phyloP scores from a whole-genome alignment of 2,888 invertebrate species.

The Eretmocerus hayati region DNA sequence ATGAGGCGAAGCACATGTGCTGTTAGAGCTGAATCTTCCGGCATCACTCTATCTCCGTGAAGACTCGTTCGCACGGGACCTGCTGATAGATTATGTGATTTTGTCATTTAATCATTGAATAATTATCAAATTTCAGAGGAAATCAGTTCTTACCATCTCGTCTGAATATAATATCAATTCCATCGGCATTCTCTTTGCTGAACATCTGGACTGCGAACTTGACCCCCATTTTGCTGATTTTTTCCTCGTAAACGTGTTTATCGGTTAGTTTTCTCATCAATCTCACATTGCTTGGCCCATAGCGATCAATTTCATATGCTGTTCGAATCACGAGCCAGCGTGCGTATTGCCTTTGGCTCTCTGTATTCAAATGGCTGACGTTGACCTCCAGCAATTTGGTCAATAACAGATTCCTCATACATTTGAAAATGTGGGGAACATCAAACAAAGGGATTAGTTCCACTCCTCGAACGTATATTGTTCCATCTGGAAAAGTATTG shows the following conservation, averaged over 20 bases:
- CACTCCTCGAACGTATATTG: constrained; percentile 7
- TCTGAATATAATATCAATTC: not conserved
- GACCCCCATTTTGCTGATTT: constrained; percentile 3
- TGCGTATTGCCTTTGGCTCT: not conserved
- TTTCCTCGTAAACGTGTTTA: constrained; percentile 3
- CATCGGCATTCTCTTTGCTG: not conserved
- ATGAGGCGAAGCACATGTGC: not conserved
- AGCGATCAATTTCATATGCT: not conserved
- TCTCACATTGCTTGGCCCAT: not conserved
- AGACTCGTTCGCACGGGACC: too few species aligned
- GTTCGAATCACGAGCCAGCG: not conserved
- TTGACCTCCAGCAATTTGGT: constrained; percentile 13
- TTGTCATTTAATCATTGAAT: not conserved
- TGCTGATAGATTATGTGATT: not conserved
- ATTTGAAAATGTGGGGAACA: constrained; percentile 20
- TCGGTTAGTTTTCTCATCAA: constrained; percentile 6
- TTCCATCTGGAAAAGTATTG: constrained; percentile 11
- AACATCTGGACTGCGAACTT: constrained; percentile 7
- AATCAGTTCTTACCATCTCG: not conserved
- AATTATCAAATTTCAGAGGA: not conserved
- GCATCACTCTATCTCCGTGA: too few species aligned
- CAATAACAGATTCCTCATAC: constrained; percentile 18
- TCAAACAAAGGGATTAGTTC: constrained; percentile 21
- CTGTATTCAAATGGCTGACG: not conserved
- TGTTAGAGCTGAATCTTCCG: not conserved